Conservation (phyloP, 2,797 vertebrate genomes). For the Liparis tanakae region DNA sequence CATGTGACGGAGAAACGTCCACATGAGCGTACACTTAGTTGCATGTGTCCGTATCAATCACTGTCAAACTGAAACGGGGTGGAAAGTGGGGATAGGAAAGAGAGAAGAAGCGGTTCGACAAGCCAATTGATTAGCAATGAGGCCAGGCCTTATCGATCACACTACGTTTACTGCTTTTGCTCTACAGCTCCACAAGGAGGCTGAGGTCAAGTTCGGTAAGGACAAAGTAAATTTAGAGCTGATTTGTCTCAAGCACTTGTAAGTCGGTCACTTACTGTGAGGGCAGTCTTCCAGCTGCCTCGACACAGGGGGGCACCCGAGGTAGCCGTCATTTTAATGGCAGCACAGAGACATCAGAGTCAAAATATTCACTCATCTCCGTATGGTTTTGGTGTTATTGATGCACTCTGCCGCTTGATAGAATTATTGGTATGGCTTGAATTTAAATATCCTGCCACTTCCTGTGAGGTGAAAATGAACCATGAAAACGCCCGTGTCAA, state of each 20-base stretch:
- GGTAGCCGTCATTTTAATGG: conserved; percentile 28
- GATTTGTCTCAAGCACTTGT: conserved; percentile 13
- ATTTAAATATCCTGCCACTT: conserved; percentile 56
- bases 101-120: conserved; percentile 2
- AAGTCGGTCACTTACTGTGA: conserved; percentile 7
- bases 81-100: conserved; percentile 15
- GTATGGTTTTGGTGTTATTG: conserved; percentile 30
- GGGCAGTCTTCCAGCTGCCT: conserved; percentile 12
- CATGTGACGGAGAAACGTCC: conserved; percentile 16
- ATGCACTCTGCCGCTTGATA: conserved; percentile 26
- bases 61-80: conserved; percentile 29
- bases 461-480: conserved; percentile 61
- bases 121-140: conserved; percentile 35
- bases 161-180: conserved; percentile 1
- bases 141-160: conserved; percentile 30
- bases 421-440: conserved; percentile 37
- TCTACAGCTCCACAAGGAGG: conserved; percentile 14
- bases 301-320: background rate
- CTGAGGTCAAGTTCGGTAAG: conserved; percentile 30
- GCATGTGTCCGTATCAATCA: conserved; percentile 35
- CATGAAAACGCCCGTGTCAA: conserved; percentile 56
- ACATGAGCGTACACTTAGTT: conserved; percentile 8
- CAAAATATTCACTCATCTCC: conserved; percentile 35
- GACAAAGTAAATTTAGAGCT: conserved; percentile 7
- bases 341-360: conserved; percentile 3